Base-by-base conservation (phyloP, 2,888 invertebrate species). In the Nymphalis c-album region DNA sequence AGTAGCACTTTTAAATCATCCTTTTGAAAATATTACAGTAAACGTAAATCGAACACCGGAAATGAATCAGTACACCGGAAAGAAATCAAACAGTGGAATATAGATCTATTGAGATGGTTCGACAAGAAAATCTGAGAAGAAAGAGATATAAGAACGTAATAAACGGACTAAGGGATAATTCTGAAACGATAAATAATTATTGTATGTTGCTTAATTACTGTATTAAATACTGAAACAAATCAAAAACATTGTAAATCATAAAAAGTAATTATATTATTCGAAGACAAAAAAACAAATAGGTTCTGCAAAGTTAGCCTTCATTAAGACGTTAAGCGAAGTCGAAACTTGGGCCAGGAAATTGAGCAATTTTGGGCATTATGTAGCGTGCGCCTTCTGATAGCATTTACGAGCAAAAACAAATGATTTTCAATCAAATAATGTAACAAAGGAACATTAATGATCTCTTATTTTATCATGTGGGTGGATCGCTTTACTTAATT, bases 261-360 rank as follows among this genome's bases (percentile, higher is more conserved):
- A 82, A 83, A 85, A 83, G 80, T 82, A 86, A 87, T 86, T 85
- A 83, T 78, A 81, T 83, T 80, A 81, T 82, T 81, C 80, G 79
- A 80, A 78, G 75, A 75, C 77, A 84, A 84, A 85, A n/a, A 83
- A 80, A 81, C 82, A 82, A 85, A 82, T 82, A 83, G 85, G 80
- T 85, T 82, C 75, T 76, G 75, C 75, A 74, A 86, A 88, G 83
- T 86, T 84, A 84, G 86, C 84, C 86, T 85, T 83, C 84, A 86
- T 87, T 85, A 86, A 86, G 85, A 85, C 83, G 82, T 84, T 85
- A 83, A 85, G 78, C 81, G 77, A 78, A 83, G 85, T 84, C 81
- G 80, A 85, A 84, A 82, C 80, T 85, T 76, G 78, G 73, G 77
- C 74, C 81, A 84, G 87, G 88, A 88, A 88, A 89, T 88, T 88